phyloP scores from a whole-genome alignment of 2,113 vertebrate species.

The Coregonus clupeaformis region DNA sequence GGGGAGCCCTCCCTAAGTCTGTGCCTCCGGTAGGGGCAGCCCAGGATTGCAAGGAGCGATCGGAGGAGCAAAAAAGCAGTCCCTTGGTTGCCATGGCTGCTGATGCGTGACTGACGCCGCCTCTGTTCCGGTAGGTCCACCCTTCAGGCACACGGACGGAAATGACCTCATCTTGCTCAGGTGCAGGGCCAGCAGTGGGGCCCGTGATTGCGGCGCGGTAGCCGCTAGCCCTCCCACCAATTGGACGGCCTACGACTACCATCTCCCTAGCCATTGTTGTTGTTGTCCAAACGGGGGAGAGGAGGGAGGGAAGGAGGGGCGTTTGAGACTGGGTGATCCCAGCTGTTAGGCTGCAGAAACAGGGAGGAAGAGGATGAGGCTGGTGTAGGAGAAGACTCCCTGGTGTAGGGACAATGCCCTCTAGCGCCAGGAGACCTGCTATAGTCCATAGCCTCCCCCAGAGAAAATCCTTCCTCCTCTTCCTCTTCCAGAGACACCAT shows the following conservation, averaged over 20 bases:
- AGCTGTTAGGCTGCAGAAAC: too few species aligned
- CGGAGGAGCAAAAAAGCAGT: slow-evolving; percentile 73
- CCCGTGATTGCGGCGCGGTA: too few species aligned
- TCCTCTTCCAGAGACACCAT: slow-evolving; percentile 68
- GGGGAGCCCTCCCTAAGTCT: slow-evolving; percentile 71
- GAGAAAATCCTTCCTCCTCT: slow-evolving; percentile 29
- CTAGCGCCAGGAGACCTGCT: slow-evolving; percentile 71
- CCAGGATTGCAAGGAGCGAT: slow-evolving; percentile 72
- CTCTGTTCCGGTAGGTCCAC: slow-evolving; percentile 86
- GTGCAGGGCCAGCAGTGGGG: too few species aligned
- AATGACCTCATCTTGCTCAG: too few species aligned
- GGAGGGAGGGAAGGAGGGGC: too few species aligned
- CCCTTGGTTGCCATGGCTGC: slow-evolving; percentile 63
- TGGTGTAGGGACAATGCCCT: slow-evolving; percentile 30
- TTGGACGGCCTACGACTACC: too few species aligned
- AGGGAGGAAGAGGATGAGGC: too few species aligned
- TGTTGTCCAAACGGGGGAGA: too few species aligned
- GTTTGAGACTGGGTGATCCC: too few species aligned
- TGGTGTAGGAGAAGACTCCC: slow-evolving; percentile 28
- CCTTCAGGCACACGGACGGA: too few species aligned
- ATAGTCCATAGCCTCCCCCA: slow-evolving; percentile 78
- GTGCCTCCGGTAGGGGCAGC: slow-evolving; percentile 83
- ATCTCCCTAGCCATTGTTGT: too few species aligned
- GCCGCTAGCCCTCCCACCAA: too few species aligned
- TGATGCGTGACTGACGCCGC: slow-evolving; percentile 36